phyloP scores from a whole-genome alignment of 2,113 vertebrate genomes.

The Manacus vitellinus region DNA sequence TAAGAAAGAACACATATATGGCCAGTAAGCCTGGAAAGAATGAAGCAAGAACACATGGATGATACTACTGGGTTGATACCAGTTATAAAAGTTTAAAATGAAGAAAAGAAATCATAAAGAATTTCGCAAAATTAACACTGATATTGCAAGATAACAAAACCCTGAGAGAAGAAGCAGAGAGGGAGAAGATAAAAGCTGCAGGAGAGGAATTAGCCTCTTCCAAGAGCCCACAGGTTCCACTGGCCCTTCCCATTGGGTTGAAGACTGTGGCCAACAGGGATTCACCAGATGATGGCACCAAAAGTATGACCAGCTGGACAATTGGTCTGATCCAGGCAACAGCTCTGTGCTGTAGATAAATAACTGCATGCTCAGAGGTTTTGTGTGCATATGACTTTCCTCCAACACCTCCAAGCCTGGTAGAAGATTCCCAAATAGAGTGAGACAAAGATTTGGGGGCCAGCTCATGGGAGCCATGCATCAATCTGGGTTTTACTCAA shows the following conservation, averaged over 20 bases:
- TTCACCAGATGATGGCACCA: neutral
- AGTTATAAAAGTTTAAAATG: neutral
- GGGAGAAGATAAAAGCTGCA: neutral
- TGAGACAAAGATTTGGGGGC: neutral
- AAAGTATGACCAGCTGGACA: neutral
- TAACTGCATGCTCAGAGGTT: neutral
- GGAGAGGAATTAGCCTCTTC: neutral
- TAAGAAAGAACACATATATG: neutral
- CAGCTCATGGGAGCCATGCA: neutral
- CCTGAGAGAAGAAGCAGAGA: neutral
- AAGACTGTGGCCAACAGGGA: neutral
- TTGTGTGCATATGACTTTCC: neutral
- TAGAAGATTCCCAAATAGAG: neutral
- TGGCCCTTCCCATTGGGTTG: neutral
- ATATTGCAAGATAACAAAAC: neutral
- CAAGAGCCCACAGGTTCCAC: neutral
- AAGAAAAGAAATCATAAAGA: neutral
- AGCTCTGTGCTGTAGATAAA: neutral
- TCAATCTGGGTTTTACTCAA: neutral
- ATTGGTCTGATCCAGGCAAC: neutral
- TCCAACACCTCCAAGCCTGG: neutral
- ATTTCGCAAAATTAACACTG: neutral
- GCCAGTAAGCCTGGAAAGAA: neutral
- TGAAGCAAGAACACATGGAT: rapidly evolving
- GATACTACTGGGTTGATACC: neutral